A percentile compares a stretch with the other conserved stretches of the same genome.
Evolutionary conservation across 2,797 vertebrate genomes (phyloP).

Genomic region (Cercopithecus mitis): DNA sequence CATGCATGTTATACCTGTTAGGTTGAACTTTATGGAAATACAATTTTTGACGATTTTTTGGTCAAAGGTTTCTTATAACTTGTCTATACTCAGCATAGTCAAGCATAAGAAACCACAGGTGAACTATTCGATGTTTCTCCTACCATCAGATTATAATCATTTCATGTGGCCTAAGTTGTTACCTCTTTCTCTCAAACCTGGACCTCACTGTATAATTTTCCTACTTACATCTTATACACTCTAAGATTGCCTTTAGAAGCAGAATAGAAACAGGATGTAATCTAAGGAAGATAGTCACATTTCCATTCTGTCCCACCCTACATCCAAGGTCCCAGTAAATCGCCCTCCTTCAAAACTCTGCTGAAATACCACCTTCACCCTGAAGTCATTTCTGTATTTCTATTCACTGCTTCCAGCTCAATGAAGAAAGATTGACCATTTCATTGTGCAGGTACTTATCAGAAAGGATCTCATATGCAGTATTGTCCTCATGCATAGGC

Average conservation of each 20-base stretch:
- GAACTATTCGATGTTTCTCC: background rate
- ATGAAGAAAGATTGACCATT: background rate
- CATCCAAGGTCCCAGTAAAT: background rate
- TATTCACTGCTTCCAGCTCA: background rate
- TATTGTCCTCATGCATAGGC: background rate
- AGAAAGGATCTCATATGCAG: background rate
- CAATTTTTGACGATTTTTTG: background rate
- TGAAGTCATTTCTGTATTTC: background rate
- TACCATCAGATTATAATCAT: background rate
- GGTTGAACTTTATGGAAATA: background rate
- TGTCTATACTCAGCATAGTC: background rate
- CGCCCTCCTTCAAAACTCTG: background rate
- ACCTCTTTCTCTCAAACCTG: background rate
- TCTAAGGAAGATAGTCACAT: background rate
- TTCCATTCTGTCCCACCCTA: background rate
- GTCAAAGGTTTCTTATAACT: background rate
- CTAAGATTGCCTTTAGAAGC: background rate
- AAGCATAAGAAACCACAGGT: background rate
- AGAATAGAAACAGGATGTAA: background rate
- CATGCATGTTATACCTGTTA: background rate
- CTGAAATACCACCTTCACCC: background rate
- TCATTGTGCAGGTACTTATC: background rate
- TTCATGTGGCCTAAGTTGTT: background rate
- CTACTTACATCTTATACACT: background rate
- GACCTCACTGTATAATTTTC: background rate